phyloP scores from a whole-genome alignment of 2,113 vertebrate species.

The Dasypus novemcinctus region DNA sequence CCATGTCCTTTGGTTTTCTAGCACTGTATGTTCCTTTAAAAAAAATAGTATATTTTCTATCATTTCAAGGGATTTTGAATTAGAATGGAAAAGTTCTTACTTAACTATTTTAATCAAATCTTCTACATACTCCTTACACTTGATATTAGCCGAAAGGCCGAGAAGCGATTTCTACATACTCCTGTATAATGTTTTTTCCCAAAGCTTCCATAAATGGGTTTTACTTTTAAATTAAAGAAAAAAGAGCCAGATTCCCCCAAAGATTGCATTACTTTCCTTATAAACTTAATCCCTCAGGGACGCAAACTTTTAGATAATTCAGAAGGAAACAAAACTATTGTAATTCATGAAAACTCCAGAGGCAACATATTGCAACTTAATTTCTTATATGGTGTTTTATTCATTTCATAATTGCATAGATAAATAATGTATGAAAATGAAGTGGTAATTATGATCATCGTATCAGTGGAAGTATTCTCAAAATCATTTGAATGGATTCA shows the following conservation, averaged over 20 bases:
- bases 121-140: slow-evolving; percentile 6
- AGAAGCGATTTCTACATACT: neutral
- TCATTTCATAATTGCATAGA: slow-evolving; percentile 46
- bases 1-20: neutral
- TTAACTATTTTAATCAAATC: slow-evolving; percentile 36
- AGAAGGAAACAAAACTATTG: neutral
- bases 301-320: slow-evolving; percentile 54
- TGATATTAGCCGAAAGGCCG: too few species aligned
- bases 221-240: slow-evolving; percentile 37
- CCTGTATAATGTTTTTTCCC: neutral
- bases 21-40: neutral
- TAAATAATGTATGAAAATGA: slow-evolving; percentile 66
- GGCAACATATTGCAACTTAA: slow-evolving; percentile 47
- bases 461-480: slow-evolving; percentile 38
- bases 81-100: neutral
- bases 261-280: slow-evolving; percentile 14
- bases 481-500: slow-evolving; percentile 51
- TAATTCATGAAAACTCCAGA: slow-evolving; percentile 54
- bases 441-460: slow-evolving; percentile 29
- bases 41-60: neutral
- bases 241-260: neutral
- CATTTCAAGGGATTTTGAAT: slow-evolving; percentile 35
- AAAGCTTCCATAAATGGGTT: neutral
- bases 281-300: neutral
- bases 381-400: slow-evolving; percentile 50